Evolutionary conservation across 2,888 invertebrate genomes (phyloP).

Genomic region (Ommatoiulus sabulosus): DNA sequence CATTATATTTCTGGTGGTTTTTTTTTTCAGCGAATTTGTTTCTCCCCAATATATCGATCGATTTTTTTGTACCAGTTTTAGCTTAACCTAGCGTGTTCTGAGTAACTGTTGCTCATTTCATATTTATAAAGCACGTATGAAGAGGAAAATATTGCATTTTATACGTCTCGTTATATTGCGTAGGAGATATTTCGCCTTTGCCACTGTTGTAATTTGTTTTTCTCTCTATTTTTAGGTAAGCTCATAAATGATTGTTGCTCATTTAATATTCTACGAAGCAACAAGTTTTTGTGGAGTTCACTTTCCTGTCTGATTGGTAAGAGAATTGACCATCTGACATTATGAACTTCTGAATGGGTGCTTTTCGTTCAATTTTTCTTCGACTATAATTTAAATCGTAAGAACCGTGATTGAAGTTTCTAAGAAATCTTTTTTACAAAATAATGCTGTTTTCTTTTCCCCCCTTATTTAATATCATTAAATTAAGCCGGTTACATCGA

Average conservation of each 20-base stretch:
- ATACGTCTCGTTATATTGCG: background rate
- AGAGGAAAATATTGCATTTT: background rate
- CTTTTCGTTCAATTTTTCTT: too few species aligned
- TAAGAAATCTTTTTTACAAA: too few species aligned
- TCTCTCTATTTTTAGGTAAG: constrained; percentile 22
- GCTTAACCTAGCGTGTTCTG: background rate
- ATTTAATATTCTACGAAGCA: constrained; percentile 4
- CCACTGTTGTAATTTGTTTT: constrained; percentile 9
- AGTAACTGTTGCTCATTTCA: constrained; percentile 34
- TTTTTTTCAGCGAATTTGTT: background rate
- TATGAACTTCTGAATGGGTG: too few species aligned
- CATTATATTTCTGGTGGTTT: background rate
- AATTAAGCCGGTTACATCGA: too few species aligned
- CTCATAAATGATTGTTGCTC: background rate
- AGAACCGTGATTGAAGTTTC: too few species aligned
- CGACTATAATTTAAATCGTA: too few species aligned
- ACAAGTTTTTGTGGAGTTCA: background rate
- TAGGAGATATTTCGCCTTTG: background rate
- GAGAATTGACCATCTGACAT: background rate
- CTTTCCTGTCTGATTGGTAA: background rate
- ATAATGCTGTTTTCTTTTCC: too few species aligned
- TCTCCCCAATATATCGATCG: background rate
- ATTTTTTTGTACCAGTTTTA: constrained; percentile 10
- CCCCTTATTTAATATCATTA: too few species aligned
- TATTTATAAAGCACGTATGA: constrained; percentile 20